Base-by-base conservation (phyloP, 1,140 invertebrate species). In the Zaprionus ghesquierei region DNA sequence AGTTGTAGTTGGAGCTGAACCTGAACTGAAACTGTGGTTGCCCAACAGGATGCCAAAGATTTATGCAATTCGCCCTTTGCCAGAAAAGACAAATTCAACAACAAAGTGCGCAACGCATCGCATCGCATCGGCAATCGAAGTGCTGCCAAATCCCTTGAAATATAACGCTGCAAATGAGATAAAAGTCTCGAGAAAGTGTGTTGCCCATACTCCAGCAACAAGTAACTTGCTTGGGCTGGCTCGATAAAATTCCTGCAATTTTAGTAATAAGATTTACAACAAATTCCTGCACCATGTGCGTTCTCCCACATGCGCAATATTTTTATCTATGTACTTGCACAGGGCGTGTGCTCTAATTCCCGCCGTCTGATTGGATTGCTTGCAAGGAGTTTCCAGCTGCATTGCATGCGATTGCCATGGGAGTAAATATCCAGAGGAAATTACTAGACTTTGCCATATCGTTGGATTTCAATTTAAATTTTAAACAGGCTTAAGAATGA, bases 1-100 rank as follows among this genome's bases (percentile, higher is more conserved):
- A 55, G 18, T 3, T 23, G 18, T 3, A 46, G 15, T 2, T 6
- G 15, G 3, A 22, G 18, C 15, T 22, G 20, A 15, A n/a, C 0
- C 20, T 13, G 23, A 25, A 4, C 20, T 25, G 55, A 18, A 23
- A 23, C 31, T 58, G 35, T 27, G 44, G 44, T n/a, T 29, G 49
- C 9, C 49, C 29, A 20, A 27, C 18, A 18, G 61, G 49, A 53
- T 54, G 29, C 23, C 62, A 56, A 18, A 58, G 63, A 72, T 61
- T 60, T 58, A 77, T 76, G 64, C 73, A 56, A 20, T 49, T 20
- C 9, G 33, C 23, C 22, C n/a, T 25, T 13, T 3, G 23, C 35
- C 8, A 29, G 31, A 29, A 27, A 63, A 51, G 49, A 69, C 61
- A 38, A 71, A 71, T 65, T 31, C 25, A 25, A 22, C 50, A 10